Base-by-base conservation (phyloP, 1,140 invertebrate species). In the Coenobita brevimanus region DNA sequence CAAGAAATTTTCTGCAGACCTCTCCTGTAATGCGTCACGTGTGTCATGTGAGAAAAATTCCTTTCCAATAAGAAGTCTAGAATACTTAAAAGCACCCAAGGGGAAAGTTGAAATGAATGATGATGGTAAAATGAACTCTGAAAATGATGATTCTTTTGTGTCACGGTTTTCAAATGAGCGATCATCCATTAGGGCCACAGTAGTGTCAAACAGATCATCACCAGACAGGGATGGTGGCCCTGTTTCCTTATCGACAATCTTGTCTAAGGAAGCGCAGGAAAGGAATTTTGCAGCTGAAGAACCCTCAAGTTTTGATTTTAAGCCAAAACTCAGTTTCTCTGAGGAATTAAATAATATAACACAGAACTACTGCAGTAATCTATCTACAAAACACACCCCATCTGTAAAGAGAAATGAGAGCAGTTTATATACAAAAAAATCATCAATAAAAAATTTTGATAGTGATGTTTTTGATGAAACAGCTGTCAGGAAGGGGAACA, bases 321-420 rank as follows among this genome's bases (percentile, higher is more conserved):
- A 82, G 27, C 71, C 86, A 36, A 38, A 82, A n/a, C 69, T 82
- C 13, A 75, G 79, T 10, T 82, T 82, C 38, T 82, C 86, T n/a
- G 80, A 88, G 30, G 86, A 88, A 78, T 24, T 82, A 60, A 75
- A 81, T 60, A 54, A 82, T 38, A 60, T 88, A 24, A 87, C 30
- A 4, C 57, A 54, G n/a, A 79, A 50, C n/a, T 79, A 87, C 41
- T 46, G 46, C 13, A 46, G 33, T 33, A 62, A 87, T 4, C 27
- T 69, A 24, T 6, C n/a, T 24, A 71, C 24, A 21, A 38, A 36
- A 30, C 43, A 41, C 2, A 46, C 81, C 15, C n/a, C 81, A 17
- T 67, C 64, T 69, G 33, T 24, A 50, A 41, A 27, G 13, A 73
- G 21, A 21, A 38, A 15, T 21, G 41, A 50, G 10, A 24, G 46